Base-by-base conservation (phyloP, 2,113 vertebrate genomes). In the Salminus brasiliensis region DNA sequence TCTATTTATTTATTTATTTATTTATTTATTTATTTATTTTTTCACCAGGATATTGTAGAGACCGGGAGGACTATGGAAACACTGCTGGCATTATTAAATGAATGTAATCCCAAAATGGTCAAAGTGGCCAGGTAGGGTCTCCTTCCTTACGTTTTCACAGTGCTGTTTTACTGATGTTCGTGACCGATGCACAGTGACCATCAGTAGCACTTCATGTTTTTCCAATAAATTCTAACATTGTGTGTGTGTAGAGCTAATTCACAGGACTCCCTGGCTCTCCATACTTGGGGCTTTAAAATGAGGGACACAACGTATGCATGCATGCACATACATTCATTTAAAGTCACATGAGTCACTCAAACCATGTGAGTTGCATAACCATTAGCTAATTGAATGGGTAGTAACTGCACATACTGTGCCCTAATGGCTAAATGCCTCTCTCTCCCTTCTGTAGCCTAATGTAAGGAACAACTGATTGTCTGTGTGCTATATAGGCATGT, bases 21-120 rank as follows among this genome's bases (percentile, higher is more conserved):
- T n/a, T n/a, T n/a, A n/a, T n/a, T n/a, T n/a, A n/a, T n/a, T n/a
- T n/a, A n/a, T n/a, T n/a, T n/a, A n/a, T 27, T 86, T n/a, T 81
- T 88, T 62, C 83, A n/a, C n/a, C n/a, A 96, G 95, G 94, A 96
- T 59, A 93, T 95, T 72, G 92, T 95, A 23, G 94, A 95, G 87
- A 96, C 93, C 0, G 95, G 95, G 16, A 90, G 85, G 87, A 95
- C 94, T 12, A 95, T 94, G 88, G 91, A 93, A 87, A 93, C 93
- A 0, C 84, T 95, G 4, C 92, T 96, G 2, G 91, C 89, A 49
- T 88, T 94, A 83, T 85, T 95, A 74, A 90, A 86, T 78, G 88
- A 93, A 71, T 90, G 89, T 2, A 76, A 91, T 75, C 93, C 95
- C 74, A 95, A 95, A 78, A 95, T 93, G 93, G 91, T 96, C 27